Evolutionary conservation across 2,797 vertebrate species (phyloP).

Genomic region (Xiphorhynchus erythropygius): DNA sequence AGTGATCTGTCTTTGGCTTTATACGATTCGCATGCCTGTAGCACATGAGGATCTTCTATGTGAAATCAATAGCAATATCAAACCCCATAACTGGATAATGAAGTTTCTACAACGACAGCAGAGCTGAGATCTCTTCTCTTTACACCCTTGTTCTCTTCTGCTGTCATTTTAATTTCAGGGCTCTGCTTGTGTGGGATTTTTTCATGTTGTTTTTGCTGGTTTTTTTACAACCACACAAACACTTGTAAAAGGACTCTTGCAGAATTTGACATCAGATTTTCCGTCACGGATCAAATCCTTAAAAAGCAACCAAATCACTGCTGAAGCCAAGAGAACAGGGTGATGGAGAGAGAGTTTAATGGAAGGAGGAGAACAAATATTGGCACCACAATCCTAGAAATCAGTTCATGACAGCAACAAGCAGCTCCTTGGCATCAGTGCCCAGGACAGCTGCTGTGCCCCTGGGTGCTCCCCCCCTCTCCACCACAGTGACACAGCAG

Average conservation of each 20-base stretch:
- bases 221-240: not conserved
- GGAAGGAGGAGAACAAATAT: not conserved
- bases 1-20: not conserved
- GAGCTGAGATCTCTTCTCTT: not conserved
- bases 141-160: not conserved
- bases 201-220: not conserved
- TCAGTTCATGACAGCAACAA: not conserved
- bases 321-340: not conserved
- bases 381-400: not conserved
- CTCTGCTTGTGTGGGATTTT: not conserved
- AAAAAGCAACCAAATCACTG: not conserved
- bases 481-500: not conserved
- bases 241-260: not conserved
- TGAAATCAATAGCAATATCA: constrained; percentile 58
- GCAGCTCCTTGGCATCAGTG: not conserved
- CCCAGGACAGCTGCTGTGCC: not conserved
- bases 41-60: not conserved
- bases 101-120: constrained; percentile 27
- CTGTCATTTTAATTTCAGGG: constrained; percentile 13
- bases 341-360: not conserved
- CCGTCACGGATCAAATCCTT: not conserved
- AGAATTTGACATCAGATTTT: not conserved
- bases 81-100: constrained; percentile 23
- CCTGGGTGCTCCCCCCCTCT: fast-evolving
- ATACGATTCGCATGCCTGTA: not conserved